Evolutionary conservation across 2,113 vertebrate species (phyloP).

Genomic region (Scatophagus argus): DNA sequence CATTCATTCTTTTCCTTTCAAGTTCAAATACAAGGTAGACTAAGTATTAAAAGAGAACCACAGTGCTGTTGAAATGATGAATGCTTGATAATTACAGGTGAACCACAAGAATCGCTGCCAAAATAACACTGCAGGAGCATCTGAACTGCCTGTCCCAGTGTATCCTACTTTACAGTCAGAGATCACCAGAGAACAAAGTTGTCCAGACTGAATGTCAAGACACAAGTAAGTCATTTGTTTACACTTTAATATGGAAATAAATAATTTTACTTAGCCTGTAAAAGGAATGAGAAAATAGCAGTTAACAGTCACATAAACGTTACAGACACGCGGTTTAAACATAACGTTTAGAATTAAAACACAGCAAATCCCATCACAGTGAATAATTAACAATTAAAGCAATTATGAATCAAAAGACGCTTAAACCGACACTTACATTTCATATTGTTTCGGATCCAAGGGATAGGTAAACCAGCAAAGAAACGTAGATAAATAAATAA

Average conservation of each 20-base stretch:
- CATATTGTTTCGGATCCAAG: slow-evolving; percentile 83
- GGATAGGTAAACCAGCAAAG: slow-evolving; percentile 59
- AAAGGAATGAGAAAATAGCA: background rate
- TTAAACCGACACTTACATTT: slow-evolving; percentile 83
- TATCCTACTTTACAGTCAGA: slow-evolving; percentile 11
- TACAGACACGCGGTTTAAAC: background rate
- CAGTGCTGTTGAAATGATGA: slow-evolving; percentile 77
- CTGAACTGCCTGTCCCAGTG: slow-evolving; percentile 31
- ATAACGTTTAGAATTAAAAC: background rate
- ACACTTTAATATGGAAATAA: background rate
- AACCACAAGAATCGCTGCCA: slow-evolving; percentile 76
- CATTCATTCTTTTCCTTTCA: slow-evolving; percentile 83
- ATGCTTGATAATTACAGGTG: slow-evolving; percentile 82
- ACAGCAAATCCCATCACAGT: slow-evolving; percentile 8
- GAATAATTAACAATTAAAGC: background rate
- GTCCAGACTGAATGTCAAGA: background rate
- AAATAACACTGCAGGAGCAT: slow-evolving; percentile 65
- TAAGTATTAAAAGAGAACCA: slow-evolving; percentile 78
- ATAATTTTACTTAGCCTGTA: background rate
- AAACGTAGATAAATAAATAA: slow-evolving; percentile 74
- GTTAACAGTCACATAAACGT: background rate
- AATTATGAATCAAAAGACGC: background rate
- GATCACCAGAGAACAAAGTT: slow-evolving; percentile 27
- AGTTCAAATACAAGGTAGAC: slow-evolving; percentile 80
- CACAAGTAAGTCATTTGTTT: background rate